Evolutionary conservation across 2,888 invertebrate genomes (phyloP).

Genomic region (Diarsia brunnea): DNA sequence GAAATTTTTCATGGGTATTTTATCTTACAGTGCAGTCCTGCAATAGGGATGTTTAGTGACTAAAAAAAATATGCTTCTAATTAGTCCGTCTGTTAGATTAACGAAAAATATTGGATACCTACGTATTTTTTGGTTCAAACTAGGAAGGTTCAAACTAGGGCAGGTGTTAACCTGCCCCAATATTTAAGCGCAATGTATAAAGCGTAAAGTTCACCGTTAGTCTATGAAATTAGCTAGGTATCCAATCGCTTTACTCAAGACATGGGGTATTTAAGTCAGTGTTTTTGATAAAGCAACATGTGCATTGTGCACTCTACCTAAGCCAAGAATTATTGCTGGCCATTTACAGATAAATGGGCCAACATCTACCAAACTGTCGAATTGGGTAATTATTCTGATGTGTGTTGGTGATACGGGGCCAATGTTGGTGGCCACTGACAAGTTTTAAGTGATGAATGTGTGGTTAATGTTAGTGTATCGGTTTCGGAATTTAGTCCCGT

Average conservation of each 20-base stretch:
- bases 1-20: no score
- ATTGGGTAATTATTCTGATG: slow-evolving; percentile 46
- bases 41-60: no score
- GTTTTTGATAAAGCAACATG: slow-evolving; percentile 5
- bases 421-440: slow-evolving; percentile 35
- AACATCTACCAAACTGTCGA: slow-evolving; percentile 41
- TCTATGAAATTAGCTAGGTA: background rate
- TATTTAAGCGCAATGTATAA: no score
- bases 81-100: no score
- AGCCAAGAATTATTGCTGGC: slow-evolving; percentile 28
- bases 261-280: background rate
- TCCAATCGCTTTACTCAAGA: background rate
- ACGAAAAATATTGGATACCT: no score
- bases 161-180: no score
- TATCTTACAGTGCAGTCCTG: no score
- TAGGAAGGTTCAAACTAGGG: no score
- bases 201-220: no score
- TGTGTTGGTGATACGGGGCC: slow-evolving; percentile 19
- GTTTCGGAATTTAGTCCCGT: background rate
- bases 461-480: slow-evolving; percentile 4
- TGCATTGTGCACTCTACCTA: slow-evolving; percentile 16
- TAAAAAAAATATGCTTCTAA: no score
- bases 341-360: slow-evolving; percentile 42
- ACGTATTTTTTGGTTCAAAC: no score
- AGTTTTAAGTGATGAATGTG: slow-evolving; percentile 19